Base-by-base conservation (phyloP, 2,797 vertebrate genomes). In the Helarctos malayanus region DNA sequence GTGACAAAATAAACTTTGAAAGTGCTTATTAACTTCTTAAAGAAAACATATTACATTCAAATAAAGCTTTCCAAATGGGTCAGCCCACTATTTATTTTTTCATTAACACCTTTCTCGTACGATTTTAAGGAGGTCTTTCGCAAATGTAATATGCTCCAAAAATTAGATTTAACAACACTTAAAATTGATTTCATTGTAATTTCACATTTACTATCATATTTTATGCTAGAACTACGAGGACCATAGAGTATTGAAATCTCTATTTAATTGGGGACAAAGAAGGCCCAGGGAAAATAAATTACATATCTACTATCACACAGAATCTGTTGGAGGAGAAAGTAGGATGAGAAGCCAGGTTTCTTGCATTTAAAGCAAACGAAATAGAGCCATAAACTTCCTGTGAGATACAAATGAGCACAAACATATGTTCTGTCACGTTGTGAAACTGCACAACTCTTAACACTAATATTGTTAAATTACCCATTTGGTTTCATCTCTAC, bases 361-460 rank as follows among this genome's bases (percentile, higher is more conserved):
- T 47, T 90, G 21, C 61, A 71, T 61, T 81, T 76, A 69, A 90
- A 35, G 29, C 56, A 80, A 91, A 91, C 45, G 71, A 78, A 92
- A 71, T 32, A 29, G 0, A 35, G 29, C 25, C 57, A 19, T 14
- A 21, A 71, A 38, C 21, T 87, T 73, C 54, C 56, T 89, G 5
- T 5, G 65, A 83, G 61, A 65, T 54, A 14, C 71, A 79, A 19
- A 59, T 0, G 6, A 49, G 7, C 14, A 35, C 16, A 83, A 63
- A 35, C 41, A 49, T 5, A 7, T 5, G 2, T 27, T 47, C 12
- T 59, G 7, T 69, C 45, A 73, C 38, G 75, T 41, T 87, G 41
- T 32, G 25, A 80, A 81, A 21, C 5, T 3, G 12, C 10, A 32
- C 18, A 45, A 23, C 25, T 54, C 35, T 41, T 41, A 57, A 45